Base-by-base conservation (phyloP, 1,140 invertebrate genomes). In the Geopemphigus sp. region DNA sequence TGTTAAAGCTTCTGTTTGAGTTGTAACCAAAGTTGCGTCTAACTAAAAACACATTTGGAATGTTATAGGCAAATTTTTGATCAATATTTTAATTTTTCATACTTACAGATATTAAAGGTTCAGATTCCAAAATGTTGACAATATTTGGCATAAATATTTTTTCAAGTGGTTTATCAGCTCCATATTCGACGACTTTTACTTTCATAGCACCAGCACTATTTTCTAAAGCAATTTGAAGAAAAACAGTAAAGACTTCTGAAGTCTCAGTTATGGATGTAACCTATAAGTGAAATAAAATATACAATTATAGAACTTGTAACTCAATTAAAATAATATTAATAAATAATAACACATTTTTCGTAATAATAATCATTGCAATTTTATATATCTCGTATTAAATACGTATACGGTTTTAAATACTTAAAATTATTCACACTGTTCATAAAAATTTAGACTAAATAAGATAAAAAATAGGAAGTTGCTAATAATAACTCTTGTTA, bases 161-260 rank as follows among this genome's bases (percentile, higher is more conserved):
- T 84, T 93, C 92, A 0, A 88, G 85, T n/a, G 89, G 85, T 68
- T 89, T 87, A 26, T 89, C 89, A 22, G 88, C 87, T 29, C 88
- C 88, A 22, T 93, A 86, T 87, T 98, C 96, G 6, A 90, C 86
- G 19, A 92, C 87, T 83, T 93, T 95, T 5, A 97, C 84, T 83
- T 92, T 93, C 0, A 90, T 83, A 0, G 90, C 88, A 19, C 87
- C 87, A 29, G 88, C 84, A n/a, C 87, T 89, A 84, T 98, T 98
- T 86, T 97, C 95, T n/a, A 92, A 84, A 1, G 92, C 90, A n/a
- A 93, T 85, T 83, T 97, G 92, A 15, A 92, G 82, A n/a, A 89
- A 84, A 26, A 89, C 87, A 3, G 88, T 88, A 1, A 94, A 84
- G 4, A 91, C 91, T 74, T 91, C 88, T 0, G 26, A n/a, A 14